Conservation (phyloP, 2,113 vertebrate genomes). For the Ariopsis seemanni region DNA sequence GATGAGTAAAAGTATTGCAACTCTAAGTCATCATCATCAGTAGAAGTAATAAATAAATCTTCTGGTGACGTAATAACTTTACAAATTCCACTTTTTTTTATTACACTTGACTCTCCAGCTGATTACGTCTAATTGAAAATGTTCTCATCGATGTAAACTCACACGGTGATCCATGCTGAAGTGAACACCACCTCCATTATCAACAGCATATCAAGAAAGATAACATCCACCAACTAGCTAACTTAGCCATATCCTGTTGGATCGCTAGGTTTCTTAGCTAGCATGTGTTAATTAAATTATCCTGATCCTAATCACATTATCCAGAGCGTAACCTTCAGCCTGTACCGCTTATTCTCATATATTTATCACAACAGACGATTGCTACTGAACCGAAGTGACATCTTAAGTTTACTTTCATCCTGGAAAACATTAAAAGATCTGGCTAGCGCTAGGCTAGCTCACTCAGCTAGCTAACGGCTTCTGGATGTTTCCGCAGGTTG, state of each 20-base stretch:
- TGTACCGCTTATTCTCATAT: not conserved
- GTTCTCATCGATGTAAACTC: not conserved
- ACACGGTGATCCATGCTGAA: not conserved
- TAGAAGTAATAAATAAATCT: too few relatives aligned
- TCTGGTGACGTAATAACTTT: too few relatives aligned
- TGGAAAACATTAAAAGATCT: not conserved
- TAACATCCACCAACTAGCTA: not conserved
- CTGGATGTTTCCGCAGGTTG: not conserved
- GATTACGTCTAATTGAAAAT: not conserved
- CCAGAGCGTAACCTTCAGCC: not conserved
- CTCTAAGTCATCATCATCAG: too few relatives aligned
- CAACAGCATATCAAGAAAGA: not conserved
- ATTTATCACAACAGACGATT: not conserved
- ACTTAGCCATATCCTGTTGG: not conserved
- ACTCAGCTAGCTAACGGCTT: not conserved
- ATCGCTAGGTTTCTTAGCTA: not conserved
- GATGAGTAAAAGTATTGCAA: too few relatives aligned
- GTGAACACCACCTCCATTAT: not conserved
- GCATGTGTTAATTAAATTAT: not conserved
- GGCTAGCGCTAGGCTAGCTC: not conserved
- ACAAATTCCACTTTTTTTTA: not conserved
- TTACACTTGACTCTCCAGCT: not conserved
- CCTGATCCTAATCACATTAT: too few relatives aligned
- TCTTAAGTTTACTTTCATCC: too few relatives aligned
- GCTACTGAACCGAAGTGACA: too few relatives aligned